Conservation (phyloP, 2,797 vertebrate species). For the Lophius americanus region DNA sequence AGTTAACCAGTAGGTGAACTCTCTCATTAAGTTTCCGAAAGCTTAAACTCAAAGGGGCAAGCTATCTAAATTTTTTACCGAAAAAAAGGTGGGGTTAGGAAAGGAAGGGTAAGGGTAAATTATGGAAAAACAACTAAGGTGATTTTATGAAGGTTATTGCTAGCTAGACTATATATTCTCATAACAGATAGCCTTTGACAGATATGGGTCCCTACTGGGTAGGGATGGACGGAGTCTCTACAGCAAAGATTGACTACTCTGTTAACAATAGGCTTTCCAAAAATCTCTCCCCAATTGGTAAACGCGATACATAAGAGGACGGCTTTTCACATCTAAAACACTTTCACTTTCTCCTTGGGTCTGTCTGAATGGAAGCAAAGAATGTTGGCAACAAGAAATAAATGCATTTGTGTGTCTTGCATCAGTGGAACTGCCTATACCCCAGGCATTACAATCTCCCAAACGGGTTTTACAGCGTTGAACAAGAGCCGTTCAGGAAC, state of each 20-base stretch:
- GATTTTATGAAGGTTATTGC: not conserved
- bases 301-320: no score
- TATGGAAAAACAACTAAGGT: not conserved
- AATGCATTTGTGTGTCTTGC: not conserved
- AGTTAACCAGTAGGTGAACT: no score
- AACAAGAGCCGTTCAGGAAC: slow-evolving; percentile 8
- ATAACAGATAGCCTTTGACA: not conserved
- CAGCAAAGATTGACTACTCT: not conserved
- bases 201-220: not conserved
- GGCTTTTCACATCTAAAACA: not conserved
- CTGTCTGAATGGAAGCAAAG: not conserved
- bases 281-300: not conserved
- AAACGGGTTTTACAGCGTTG: slow-evolving; percentile 45
- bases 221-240: not conserved
- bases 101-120: not conserved
- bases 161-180: not conserved
- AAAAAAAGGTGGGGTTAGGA: no score
- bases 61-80: no score
- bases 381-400: not conserved
- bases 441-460: slow-evolving; percentile 19
- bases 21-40: no score
- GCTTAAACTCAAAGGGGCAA: no score
- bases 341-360: not conserved
- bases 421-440: not conserved
- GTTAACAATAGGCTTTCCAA: no score